A percentile compares a stretch with the other conserved stretches of the same genome.
These are phyloP conservation scores for Drosophila insularis DNA, from an alignment of 1,140 invertebrate species.

Conservation along the genomic window DNA sequence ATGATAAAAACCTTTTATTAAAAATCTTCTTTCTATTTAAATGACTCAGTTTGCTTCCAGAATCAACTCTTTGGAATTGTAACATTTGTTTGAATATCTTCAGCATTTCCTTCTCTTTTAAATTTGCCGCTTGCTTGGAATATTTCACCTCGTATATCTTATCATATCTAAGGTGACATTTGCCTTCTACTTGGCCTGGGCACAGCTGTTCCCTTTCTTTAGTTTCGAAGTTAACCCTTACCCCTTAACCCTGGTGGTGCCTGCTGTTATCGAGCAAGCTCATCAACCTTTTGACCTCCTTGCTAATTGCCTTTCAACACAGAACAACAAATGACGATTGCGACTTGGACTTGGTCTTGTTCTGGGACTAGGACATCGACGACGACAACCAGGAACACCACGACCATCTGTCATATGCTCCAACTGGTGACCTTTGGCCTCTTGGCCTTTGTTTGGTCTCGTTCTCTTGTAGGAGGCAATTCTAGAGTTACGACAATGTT, in stretches of 20 bases:
- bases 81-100: background rate
- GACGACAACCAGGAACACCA: conserved; percentile 2
- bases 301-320: conserved; percentile 55
- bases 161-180: conserved; percentile 10
- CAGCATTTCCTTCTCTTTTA: background rate
- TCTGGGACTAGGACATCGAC: background rate
- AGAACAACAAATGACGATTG: conserved; percentile 26
- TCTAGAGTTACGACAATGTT: conserved; percentile 21
- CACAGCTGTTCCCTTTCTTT: conserved; percentile 17
- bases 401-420: conserved; percentile 62
- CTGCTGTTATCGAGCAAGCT: conserved; percentile 27
- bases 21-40: background rate
- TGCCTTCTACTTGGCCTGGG: background rate
- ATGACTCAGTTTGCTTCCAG: background rate
- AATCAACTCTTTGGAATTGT: background rate
- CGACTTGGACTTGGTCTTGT: background rate
- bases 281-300: conserved; percentile 47
- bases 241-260: conserved; percentile 7
- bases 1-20: background rate
- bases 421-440: conserved; percentile 51
- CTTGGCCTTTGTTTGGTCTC: conserved; percentile 3
- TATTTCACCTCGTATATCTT: background rate
- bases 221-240: conserved; percentile 19
- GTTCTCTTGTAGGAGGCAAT: background rate
- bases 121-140: background rate